These are phyloP conservation scores for Fissipunctia ypsillon DNA, from an alignment of 2,888 invertebrate species.

Conservation along the genomic window DNA sequence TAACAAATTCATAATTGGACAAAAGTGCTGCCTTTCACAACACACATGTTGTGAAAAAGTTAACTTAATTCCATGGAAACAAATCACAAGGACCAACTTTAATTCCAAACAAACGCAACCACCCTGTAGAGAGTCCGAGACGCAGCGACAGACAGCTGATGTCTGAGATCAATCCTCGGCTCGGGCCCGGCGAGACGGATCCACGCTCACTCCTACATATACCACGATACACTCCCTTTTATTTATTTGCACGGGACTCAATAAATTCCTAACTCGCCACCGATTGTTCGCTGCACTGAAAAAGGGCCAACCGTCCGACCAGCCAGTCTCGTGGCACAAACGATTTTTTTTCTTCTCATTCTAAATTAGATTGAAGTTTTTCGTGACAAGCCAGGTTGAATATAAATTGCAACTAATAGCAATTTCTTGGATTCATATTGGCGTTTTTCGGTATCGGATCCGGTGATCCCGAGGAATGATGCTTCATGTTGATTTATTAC, in stretches of 20 bases:
- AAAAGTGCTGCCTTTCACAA: too few species aligned
- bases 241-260: constrained; percentile 87
- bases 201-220: constrained; percentile 76
- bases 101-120: constrained; percentile 50
- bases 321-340: constrained; percentile 60
- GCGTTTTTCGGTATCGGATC: constrained; percentile 54
- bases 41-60: too few species aligned
- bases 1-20: too few species aligned
- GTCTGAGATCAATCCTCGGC: constrained; percentile 85
- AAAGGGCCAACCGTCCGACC: constrained; percentile 76
- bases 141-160: constrained; percentile 86
- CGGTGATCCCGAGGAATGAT: constrained; percentile 39
- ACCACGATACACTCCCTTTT: constrained; percentile 70
- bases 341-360: constrained; percentile 67
- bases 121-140: constrained; percentile 72
- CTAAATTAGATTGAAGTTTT: constrained; percentile 76
- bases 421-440: constrained; percentile 59
- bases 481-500: constrained; percentile 57
- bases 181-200: constrained; percentile 77
- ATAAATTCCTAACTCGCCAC: constrained; percentile 86
- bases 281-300: constrained; percentile 84
- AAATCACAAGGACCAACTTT: not conserved
- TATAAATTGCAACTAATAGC: constrained; percentile 65
- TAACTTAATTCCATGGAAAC: too few species aligned
- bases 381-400: constrained; percentile 68